These are phyloP conservation scores for Scalopus aquaticus DNA, from an alignment of 2,113 vertebrate genomes.

Conservation along the genomic window DNA sequence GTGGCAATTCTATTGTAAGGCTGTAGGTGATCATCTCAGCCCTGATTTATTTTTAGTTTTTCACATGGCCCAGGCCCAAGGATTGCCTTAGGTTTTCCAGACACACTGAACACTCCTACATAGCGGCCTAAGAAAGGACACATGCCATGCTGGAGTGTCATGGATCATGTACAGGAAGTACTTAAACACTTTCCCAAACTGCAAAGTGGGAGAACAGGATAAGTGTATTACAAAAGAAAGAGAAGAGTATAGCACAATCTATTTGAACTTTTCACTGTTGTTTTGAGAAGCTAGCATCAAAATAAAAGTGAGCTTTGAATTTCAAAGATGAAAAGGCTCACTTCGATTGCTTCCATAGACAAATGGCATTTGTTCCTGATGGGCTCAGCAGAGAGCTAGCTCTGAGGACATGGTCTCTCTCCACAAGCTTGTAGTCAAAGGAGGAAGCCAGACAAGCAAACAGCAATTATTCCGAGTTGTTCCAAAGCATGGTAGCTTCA, in stretches of 20 bases:
- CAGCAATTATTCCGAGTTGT: neutral
- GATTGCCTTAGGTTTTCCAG: neutral
- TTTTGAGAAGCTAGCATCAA: neutral
- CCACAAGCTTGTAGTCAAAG: neutral
- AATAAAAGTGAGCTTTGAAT: neutral
- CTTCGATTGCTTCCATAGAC: neutral
- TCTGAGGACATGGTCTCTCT: neutral
- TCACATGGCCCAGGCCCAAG: neutral
- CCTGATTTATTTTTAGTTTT: neutral
- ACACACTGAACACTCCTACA: neutral
- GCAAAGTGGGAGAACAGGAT: neutral
- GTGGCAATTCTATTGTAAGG: neutral
- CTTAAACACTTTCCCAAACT: neutral
- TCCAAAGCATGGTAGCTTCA: neutral
- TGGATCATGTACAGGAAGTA: neutral
- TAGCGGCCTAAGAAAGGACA: neutral
- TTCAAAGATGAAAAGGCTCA: neutral
- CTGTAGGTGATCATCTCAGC: neutral
- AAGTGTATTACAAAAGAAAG: neutral
- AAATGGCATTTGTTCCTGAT: neutral
- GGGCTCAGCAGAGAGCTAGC: neutral
- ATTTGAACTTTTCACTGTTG: neutral
- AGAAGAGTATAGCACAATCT: neutral
- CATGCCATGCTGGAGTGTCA: neutral
- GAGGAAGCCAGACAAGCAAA: neutral